Evolutionary conservation across 2,888 invertebrate species (phyloP).

Genomic region (Agapostemon virescens): DNA sequence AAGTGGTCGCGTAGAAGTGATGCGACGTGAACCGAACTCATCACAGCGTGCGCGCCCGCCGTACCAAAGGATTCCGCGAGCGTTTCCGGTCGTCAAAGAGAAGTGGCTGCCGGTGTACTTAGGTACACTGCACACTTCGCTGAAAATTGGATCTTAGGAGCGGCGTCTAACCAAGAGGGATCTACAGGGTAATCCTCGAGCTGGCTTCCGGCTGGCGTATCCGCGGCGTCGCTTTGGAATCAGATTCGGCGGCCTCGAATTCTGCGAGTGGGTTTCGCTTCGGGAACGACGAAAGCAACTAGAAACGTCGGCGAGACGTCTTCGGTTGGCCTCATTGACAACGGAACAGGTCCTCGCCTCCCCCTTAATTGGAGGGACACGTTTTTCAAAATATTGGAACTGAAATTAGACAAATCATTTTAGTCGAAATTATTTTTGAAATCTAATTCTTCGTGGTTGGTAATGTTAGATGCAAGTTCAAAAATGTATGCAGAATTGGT

Average conservation of each 20-base stretch:
- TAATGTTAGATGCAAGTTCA: too few species aligned
- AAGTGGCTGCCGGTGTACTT: conserved; percentile 51
- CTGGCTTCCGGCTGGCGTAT: conserved; percentile 62
- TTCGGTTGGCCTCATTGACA: neutral
- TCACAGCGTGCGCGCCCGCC: conserved; percentile 24
- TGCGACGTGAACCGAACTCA: conserved; percentile 1
- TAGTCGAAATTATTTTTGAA: too few species aligned
- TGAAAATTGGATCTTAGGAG: conserved; percentile 68
- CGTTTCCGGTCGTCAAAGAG: conserved; percentile 59
- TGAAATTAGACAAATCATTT: too few species aligned
- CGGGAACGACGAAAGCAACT: neutral
- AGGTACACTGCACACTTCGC: conserved; percentile 54
- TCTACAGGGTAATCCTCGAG: conserved; percentile 65
- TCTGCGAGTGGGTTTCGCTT: neutral
- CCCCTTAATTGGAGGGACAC: neutral
- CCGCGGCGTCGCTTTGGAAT: conserved; percentile 49
- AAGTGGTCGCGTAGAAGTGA: neutral
- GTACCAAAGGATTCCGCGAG: conserved; percentile 44
- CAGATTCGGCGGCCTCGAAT: conserved; percentile 47
- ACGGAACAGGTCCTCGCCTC: neutral
- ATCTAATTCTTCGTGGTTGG: too few species aligned
- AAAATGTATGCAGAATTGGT: too few species aligned
- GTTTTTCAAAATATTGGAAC: too few species aligned
- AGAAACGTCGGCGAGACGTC: neutral
- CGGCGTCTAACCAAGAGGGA: conserved; percentile 63